Conservation (phyloP, 2,888 invertebrate species). For the Cheiracanthium punctorium region DNA sequence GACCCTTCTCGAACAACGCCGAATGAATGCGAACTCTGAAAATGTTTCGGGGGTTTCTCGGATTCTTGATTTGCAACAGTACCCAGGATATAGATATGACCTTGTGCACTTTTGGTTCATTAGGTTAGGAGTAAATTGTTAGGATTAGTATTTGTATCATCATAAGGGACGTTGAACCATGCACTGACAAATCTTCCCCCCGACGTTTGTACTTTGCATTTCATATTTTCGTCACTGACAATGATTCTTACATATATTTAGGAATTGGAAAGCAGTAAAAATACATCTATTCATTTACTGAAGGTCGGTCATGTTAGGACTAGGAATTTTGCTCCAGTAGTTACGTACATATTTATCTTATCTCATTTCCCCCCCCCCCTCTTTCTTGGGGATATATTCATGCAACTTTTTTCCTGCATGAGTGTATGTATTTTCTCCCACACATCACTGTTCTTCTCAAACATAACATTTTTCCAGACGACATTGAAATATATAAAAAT, state of each 20-base stretch:
- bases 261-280: neutral
- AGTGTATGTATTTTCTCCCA: too few species aligned
- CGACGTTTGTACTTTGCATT: neutral
- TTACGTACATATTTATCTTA: too few species aligned
- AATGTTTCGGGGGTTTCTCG: neutral
- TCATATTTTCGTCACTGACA: neutral
- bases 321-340: neutral
- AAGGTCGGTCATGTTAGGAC: neutral
- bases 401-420: slow-evolving; percentile 55
- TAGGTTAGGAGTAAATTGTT: slow-evolving; percentile 60
- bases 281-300: neutral
- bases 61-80: slow-evolving; percentile 34
- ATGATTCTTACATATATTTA: neutral
- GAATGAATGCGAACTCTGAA: neutral
- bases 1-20: neutral
- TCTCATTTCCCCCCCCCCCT: too few species aligned
- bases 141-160: slow-evolving; percentile 2
- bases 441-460: too few species aligned
- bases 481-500: too few species aligned
- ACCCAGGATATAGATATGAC: slow-evolving; percentile 65
- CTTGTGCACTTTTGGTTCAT: slow-evolving; percentile 59
- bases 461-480: too few species aligned
- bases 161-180: neutral
- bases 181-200: neutral
- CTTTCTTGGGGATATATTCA: slow-evolving; percentile 3